Evolutionary conservation across 2,888 invertebrate genomes (phyloP), one percentile per base, ranked within the genome.

Genomic region (Siphlonurus alternatus): DNA sequence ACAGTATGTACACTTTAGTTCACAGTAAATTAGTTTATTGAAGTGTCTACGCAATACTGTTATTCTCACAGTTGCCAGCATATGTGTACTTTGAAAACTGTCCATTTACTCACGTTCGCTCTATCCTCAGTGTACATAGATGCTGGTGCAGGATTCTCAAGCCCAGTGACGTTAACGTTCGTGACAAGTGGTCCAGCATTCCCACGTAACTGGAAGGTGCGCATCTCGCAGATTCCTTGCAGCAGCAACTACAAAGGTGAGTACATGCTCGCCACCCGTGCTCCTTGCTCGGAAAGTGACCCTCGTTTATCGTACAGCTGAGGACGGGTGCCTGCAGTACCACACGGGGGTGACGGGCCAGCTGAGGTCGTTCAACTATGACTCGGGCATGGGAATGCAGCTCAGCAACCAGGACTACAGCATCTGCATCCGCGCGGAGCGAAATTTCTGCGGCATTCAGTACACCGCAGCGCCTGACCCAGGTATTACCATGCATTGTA

Each of bases 351-450:
- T 91, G 1, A 86, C 88, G 19, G 93, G 93, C 0, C 86, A 87
- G 65, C 81, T 93, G 18, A 83, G 83, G 54, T 90, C 91, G 2
- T 93, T 88, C 75, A 93, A 93, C 76, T 93, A 87, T 72, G 89
- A 92, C 69, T 82, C 87, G 0, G 78, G 78, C 0, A 81, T 80
- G 0, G 92, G 92, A 0, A 77, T 87, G 1, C 90, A 92, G 71
- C 80, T 93, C 20, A 90, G 91, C 64, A 92, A 91, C 74, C 91
- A 93, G 73, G 92, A 93, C 74, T 93, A 93, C 73, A 87, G 89
- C 67, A 85, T 91, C 67, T 93, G 93, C 73, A 81, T 93, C 54
- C 77, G 93, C 25, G 87, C 86, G 72, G 93, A 93, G 73, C 80
- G 87, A 66, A 93, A 91, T 73, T 92, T 92, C 73, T 93, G 93